A percentile compares a stretch with the other conserved stretches of the same genome.
Evolutionary conservation across 2,113 vertebrate species (phyloP).

Genomic region (Phyllopteryx taeniolatus): DNA sequence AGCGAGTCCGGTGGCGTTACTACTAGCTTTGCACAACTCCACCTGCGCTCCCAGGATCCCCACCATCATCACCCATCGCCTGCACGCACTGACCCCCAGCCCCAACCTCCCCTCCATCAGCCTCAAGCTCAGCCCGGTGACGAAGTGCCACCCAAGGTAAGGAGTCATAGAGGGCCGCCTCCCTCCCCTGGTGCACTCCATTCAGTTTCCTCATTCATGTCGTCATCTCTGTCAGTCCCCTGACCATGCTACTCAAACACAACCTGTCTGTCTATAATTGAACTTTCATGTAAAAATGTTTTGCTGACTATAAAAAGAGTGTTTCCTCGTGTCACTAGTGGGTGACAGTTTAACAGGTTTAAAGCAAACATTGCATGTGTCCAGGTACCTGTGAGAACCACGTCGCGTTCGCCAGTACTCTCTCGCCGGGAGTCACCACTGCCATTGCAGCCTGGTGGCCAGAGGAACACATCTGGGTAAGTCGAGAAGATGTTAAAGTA

Average conservation of each 20-base stretch:
- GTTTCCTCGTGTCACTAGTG: neutral
- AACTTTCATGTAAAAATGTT: neutral
- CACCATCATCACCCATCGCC: constrained; percentile 75
- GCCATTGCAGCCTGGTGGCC: constrained; percentile 83
- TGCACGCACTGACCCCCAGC: constrained; percentile 87
- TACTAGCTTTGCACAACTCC: constrained; percentile 94
- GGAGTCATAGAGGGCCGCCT: constrained; percentile 35
- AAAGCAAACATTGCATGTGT: constrained; percentile 1
- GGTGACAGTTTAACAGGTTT: neutral
- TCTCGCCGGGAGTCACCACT: constrained; percentile 90
- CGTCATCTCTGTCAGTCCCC: constrained; percentile 17
- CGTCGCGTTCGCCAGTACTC: constrained; percentile 90
- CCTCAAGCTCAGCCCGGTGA: constrained; percentile 83
- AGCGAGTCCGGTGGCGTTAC: constrained; percentile 81
- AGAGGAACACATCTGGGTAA: constrained; percentile 85
- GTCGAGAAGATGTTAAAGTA: neutral
- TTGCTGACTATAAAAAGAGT: neutral
- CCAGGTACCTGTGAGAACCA: constrained; percentile 88
- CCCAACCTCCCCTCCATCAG: constrained; percentile 80
- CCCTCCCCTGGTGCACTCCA: constrained; percentile 9
- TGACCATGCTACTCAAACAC: neutral
- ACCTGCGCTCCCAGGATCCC: constrained; percentile 94
- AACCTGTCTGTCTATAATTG: constrained; percentile 9
- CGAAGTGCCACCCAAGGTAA: constrained; percentile 95
- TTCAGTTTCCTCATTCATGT: constrained; percentile 23